phyloP scores from a whole-genome alignment of 2,113 vertebrate species.

The Brienomyrus longianalis region DNA sequence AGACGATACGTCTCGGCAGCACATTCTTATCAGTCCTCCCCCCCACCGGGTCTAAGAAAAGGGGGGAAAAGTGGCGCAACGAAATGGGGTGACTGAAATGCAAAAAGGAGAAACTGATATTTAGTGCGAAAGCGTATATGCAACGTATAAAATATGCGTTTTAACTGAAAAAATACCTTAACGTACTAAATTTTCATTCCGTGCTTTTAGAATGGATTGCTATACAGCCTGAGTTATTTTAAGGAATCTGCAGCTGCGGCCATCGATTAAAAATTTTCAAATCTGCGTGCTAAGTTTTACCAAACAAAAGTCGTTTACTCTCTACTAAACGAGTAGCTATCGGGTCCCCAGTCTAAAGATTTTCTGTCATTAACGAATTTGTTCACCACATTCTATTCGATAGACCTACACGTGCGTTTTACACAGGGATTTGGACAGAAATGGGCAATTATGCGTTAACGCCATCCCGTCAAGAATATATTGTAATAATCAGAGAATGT shows the following conservation, averaged over 20 bases:
- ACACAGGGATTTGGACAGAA: background rate
- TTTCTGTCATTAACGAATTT: background rate
- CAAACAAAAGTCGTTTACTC: background rate
- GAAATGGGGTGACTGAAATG: background rate
- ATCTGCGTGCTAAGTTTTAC: background rate
- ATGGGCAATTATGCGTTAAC: background rate
- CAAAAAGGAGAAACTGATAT: background rate
- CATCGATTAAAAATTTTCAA: background rate
- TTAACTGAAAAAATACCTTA: background rate
- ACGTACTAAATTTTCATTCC: background rate
- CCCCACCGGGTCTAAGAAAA: background rate
- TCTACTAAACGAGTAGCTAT: background rate
- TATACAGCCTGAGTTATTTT: background rate
- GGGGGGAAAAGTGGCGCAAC: constrained; percentile 17
- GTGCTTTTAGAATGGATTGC: background rate
- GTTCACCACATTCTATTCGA: background rate
- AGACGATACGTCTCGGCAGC: constrained; percentile 58
- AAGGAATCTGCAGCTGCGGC: background rate
- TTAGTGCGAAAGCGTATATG: background rate
- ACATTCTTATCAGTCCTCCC: constrained; percentile 60
- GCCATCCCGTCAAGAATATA: background rate
- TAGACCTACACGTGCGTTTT: background rate
- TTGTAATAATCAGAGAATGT: background rate
- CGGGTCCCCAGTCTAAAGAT: background rate
- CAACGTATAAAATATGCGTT: background rate